Conservation (phyloP, 1,140 invertebrate species). For the Diachasma alloeum region DNA sequence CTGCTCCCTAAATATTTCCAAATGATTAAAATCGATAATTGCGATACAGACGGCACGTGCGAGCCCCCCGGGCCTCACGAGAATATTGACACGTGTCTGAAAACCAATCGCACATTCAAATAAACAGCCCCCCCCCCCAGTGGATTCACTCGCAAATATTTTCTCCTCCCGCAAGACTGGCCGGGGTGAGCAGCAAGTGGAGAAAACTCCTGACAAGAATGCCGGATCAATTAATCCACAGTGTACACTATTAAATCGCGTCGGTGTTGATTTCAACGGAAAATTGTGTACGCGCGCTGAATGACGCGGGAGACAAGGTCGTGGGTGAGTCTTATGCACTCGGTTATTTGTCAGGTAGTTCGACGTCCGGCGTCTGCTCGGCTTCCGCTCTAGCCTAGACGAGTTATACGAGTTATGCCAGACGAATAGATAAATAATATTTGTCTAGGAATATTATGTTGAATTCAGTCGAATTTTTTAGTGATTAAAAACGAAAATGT, state of each 20-base stretch:
- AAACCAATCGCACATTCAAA: neutral
- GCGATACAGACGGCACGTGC: neutral
- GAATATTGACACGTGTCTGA: neutral
- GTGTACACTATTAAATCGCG: neutral
- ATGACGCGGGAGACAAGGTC: neutral
- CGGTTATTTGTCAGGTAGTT: neutral
- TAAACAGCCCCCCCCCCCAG: too few relatives aligned
- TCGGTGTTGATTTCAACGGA: neutral
- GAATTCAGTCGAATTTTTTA: too few relatives aligned
- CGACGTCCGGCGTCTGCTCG: constrained; percentile 42
- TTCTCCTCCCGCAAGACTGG: neutral
- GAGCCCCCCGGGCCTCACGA: neutral
- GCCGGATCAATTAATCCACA: neutral
- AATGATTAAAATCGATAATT: neutral
- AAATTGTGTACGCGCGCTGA: neutral
- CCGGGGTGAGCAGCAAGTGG: neutral
- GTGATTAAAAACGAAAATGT: too few relatives aligned
- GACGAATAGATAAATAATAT: constrained; percentile 22
- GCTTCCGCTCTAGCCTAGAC: constrained; percentile 36
- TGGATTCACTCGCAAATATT: too few relatives aligned
- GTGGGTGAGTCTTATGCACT: constrained; percentile 4
- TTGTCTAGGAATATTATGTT: neutral
- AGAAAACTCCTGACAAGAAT: neutral
- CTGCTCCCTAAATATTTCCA: neutral
- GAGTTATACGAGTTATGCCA: constrained; percentile 15